A percentile compares a stretch with the other conserved stretches of the same genome.
Conservation (phyloP, 2,113 vertebrate genomes). For the zebrafish (Danio rerio) region GRCz12tu NC_133180.1:38416001-38416500, state of each 20-base stretch:
- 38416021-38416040: no score
- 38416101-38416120: not conserved
- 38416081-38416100: not conserved
- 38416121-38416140: not conserved
- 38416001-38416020: no score
- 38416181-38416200: not conserved
- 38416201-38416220: not conserved
- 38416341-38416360: not conserved
- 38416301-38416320: not conserved
- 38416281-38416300: not conserved
- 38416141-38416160: not conserved
- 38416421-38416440: conserved; percentile 8
- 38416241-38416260: not conserved
- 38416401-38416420: conserved; percentile 34
- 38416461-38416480: conserved; percentile 17
- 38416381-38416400: conserved; percentile 31
- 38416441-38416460: conserved; percentile 36
- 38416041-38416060: no score
- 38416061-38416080: no score
- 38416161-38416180: not conserved
- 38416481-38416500: conserved; percentile 38
- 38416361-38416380: conserved; percentile 8
- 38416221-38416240: not conserved
- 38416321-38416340: not conserved
- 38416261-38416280: not conserved